These are phyloP conservation scores for Turnix velox DNA, from an alignment of 2,113 vertebrate genomes.

Conservation along the genomic window DNA sequence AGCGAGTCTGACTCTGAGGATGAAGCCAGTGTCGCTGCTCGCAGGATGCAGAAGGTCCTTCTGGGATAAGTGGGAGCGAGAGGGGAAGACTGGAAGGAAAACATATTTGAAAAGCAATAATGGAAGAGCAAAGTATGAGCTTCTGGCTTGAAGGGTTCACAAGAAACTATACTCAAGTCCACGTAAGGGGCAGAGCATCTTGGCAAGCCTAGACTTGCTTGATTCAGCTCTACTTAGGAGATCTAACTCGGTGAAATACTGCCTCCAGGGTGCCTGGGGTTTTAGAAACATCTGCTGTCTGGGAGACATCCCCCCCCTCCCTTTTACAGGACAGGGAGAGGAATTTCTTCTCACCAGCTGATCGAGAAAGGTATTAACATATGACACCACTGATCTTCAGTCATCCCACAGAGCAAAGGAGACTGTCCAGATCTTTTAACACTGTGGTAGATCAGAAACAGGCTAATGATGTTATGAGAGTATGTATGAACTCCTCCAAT, in stretches of 20 bases:
- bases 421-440: not conserved
- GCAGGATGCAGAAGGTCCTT: slow-evolving; percentile 94
- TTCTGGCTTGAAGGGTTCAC: not conserved
- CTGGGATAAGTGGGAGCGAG: slow-evolving; percentile 77
- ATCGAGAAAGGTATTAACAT: not conserved
- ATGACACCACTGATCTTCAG: not conserved
- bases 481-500: not conserved
- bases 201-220: slow-evolving; percentile 9
- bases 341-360: slow-evolving; percentile 1
- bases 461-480: slow-evolving; percentile 24
- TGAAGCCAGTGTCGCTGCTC: slow-evolving; percentile 84
- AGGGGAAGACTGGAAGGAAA: not conserved
- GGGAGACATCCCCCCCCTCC: not conserved
- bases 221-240: slow-evolving; percentile 5
- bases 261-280: slow-evolving; percentile 22
- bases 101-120: not conserved
- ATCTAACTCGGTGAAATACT: not conserved
- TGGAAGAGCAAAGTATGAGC: not conserved
- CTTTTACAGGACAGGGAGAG: not conserved
- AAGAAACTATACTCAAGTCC: slow-evolving; percentile 2
- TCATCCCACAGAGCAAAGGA: not conserved
- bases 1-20: slow-evolving; percentile 96
- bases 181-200: not conserved
- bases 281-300: slow-evolving; percentile 3
- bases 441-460: slow-evolving; percentile 35